Evolutionary conservation across 1,140 invertebrate species (phyloP).

Genomic region (Drosophila fuyamai): DNA sequence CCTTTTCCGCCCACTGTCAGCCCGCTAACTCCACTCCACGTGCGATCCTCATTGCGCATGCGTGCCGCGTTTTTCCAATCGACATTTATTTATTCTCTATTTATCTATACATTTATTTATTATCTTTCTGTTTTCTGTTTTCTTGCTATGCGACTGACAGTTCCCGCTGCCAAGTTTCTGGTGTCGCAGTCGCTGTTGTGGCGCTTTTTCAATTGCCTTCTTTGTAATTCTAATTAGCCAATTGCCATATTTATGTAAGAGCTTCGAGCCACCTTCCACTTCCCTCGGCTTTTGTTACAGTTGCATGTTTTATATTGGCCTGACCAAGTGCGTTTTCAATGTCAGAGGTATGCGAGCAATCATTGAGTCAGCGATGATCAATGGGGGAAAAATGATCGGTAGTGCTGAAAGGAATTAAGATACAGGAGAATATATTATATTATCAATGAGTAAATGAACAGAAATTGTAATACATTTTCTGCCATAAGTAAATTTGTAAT

Average conservation of each 20-base stretch:
- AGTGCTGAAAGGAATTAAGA: neutral
- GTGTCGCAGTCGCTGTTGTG: constrained; percentile 60
- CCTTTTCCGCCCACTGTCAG: neutral
- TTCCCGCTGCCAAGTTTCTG: constrained; percentile 29
- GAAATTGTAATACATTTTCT: too few relatives aligned
- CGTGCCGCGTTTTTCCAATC: constrained; percentile 70
- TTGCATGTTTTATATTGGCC: constrained; percentile 41
- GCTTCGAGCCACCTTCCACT: constrained; percentile 5
- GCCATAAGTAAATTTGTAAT: too few relatives aligned
- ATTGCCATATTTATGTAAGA: constrained; percentile 69
- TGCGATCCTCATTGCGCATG: constrained; percentile 67
- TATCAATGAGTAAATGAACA: too few relatives aligned
- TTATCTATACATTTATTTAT: constrained; percentile 82
- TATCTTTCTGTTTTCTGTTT: constrained; percentile 58
- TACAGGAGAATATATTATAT: neutral
- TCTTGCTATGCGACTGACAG: constrained; percentile 56
- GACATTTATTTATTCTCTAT: constrained; percentile 81
- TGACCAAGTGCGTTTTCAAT: constrained; percentile 41
- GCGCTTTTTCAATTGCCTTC: constrained; percentile 79
- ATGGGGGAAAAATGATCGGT: neutral
- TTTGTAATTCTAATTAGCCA: constrained; percentile 80
- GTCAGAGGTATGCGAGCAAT: constrained; percentile 15
- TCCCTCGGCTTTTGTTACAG: constrained; percentile 45
- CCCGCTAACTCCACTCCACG: constrained; percentile 37
- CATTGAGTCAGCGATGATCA: constrained; percentile 18